Conservation (phyloP, 2,888 invertebrate species). For the Euplagia quadripunctaria region DNA sequence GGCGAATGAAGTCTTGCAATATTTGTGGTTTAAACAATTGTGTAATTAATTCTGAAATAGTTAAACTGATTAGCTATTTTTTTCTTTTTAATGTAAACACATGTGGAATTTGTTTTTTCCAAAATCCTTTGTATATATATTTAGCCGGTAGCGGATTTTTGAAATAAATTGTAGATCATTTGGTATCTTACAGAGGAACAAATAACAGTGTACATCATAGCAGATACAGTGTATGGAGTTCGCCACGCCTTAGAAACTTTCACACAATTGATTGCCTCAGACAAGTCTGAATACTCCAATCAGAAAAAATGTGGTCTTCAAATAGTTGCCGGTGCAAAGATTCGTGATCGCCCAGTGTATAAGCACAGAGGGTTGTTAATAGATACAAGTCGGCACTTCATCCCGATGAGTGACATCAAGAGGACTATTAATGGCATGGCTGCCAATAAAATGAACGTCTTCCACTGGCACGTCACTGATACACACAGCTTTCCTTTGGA, state of each 20-base stretch:
- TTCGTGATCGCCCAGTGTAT: conserved; percentile 93
- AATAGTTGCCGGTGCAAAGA: conserved; percentile 88
- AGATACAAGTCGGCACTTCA: conserved; percentile 96
- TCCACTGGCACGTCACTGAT: conserved; percentile 97
- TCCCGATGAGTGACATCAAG: conserved; percentile 90
- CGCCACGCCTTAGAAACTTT: conserved; percentile 93
- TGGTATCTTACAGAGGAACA: conserved; percentile 71
- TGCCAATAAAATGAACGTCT: conserved; percentile 95
- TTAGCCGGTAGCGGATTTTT: neutral
- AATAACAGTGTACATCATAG: conserved; percentile 85
- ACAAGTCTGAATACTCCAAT: conserved; percentile 62
- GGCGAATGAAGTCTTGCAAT: too few species aligned
- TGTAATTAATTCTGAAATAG: too few species aligned
- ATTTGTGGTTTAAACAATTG: too few species aligned
- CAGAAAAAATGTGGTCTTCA: conserved; percentile 84
- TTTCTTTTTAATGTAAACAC: too few species aligned
- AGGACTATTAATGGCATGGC: conserved; percentile 95
- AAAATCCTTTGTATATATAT: too few species aligned
- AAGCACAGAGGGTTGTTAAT: conserved; percentile 95
- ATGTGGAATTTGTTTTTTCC: too few species aligned
- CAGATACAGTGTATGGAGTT: conserved; percentile 90
- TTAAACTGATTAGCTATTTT: too few species aligned
- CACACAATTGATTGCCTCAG: conserved; percentile 88
- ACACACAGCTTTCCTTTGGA: conserved; percentile 97
- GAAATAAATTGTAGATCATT: neutral